phyloP scores from a whole-genome alignment of 2,113 vertebrate species.

The Isichthys henryi region DNA sequence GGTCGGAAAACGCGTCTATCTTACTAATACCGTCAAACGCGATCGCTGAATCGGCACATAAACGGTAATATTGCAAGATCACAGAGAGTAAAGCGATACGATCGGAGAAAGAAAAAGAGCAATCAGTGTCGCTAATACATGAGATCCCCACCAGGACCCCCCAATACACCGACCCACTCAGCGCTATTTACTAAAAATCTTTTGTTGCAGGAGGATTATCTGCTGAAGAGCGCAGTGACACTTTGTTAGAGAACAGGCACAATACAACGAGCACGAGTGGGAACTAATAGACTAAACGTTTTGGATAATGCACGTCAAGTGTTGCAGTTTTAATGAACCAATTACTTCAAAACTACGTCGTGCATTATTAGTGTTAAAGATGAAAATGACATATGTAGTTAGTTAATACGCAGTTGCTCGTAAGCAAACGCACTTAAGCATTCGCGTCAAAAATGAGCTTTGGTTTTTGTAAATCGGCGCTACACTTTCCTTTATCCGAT shows the following conservation, averaged over 20 bases:
- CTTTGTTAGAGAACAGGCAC: slow-evolving; percentile 39
- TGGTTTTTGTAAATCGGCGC: not conserved
- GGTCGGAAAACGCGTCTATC: not conserved
- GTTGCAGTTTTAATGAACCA: not conserved
- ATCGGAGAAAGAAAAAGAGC: slow-evolving; percentile 10
- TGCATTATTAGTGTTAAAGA: not conserved
- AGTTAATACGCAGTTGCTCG: not conserved
- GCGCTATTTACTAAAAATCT: slow-evolving; percentile 57
- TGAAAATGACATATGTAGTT: not conserved
- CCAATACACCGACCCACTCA: slow-evolving; percentile 38
- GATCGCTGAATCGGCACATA: not conserved
- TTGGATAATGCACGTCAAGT: not conserved
- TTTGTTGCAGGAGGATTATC: slow-evolving; percentile 65
- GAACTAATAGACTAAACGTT: slow-evolving; percentile 3
- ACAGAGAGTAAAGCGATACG: not conserved
- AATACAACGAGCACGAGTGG: slow-evolving; percentile 22
- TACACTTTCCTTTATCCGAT: not conserved
- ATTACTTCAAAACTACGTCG: not conserved
- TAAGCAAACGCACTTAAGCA: not conserved
- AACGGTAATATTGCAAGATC: slow-evolving; percentile 9
- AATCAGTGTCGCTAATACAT: slow-evolving; percentile 17
- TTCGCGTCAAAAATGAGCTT: not conserved
- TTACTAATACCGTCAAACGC: not conserved
- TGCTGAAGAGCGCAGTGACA: slow-evolving; percentile 44
- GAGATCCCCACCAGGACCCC: slow-evolving; percentile 32